Base-by-base conservation (phyloP, 2,797 vertebrate genomes). In the Myotis vivesi region DNA sequence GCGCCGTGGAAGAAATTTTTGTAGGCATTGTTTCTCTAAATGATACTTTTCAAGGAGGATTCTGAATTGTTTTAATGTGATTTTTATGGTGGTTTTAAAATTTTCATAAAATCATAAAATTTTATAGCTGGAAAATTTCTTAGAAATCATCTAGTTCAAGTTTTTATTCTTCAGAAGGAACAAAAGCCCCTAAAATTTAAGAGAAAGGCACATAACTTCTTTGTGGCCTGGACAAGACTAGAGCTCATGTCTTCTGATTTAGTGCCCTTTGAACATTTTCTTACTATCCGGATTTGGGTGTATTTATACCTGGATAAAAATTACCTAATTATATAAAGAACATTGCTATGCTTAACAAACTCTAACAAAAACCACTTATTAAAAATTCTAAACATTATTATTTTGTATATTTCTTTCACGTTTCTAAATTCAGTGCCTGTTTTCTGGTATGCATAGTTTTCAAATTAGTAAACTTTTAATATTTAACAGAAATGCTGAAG, bases 21-120 rank as follows among this genome's bases (percentile, higher is more conserved):
- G 33, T 75, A 82, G 62, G 25, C 5, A n/a, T 77, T 36, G 68
- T 82, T 89, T 92, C 80, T 89, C 33, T 83, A 68, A 94, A 55
- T 87, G 85, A 89, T 44, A 93, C 44, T 92, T 92, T 89, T 87
- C 15, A 72, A 57, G 51, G 15, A 73, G 33, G 44, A 9, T 66
- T 91, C 36, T 91, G 81, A 71, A 72, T 51, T 68, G 92, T 84
- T 92, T 76, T 33, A 89, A 94, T 89, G 33, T 77, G 62, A 81
- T 82, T 89, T 91, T 95, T 77, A 83, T 86, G 51, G 20, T 62
- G 20, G 25, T 80, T 89, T 86, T 87, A 19, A 73, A 79, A 92
- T 25, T 92, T 83, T 89, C 64, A 92, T 89, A 75, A 77, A 79
- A 28, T 73, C 64, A 92, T 89, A 75, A 79, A 79, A 28, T 69